Percentiles rank a stretch among this genome's conserved stretches.
phyloP scores from a whole-genome alignment of 2,113 vertebrate species.

The Microcebus lehilahytsara region DNA sequence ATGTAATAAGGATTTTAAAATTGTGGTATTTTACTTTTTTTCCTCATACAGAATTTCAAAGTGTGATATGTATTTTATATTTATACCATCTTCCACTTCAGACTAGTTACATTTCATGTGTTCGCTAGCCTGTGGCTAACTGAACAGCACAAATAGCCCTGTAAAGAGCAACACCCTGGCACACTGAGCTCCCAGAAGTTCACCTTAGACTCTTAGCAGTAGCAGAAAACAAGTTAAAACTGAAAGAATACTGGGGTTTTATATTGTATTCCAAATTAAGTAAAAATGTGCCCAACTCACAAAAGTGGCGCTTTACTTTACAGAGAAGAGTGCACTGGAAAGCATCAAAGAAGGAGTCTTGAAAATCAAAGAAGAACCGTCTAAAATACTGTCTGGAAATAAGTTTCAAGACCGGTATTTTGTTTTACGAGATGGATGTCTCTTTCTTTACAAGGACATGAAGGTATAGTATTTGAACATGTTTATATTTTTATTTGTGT shows the following conservation, averaged over 20 bases:
- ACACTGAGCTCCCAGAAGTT: background rate
- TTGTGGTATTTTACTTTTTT: background rate
- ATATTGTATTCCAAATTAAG: constrained; percentile 10
- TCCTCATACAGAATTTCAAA: background rate
- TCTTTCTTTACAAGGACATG: constrained; percentile 93
- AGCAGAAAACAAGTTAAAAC: background rate
- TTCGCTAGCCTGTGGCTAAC: background rate
- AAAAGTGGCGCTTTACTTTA: constrained; percentile 31
- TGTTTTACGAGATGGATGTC: constrained; percentile 87
- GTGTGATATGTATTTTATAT: background rate
- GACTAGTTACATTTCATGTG: background rate
- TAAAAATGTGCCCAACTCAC: background rate
- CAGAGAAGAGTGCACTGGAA: constrained; percentile 80
- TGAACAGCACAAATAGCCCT: background rate
- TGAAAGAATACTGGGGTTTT: constrained; percentile 7
- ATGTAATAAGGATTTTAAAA: background rate
- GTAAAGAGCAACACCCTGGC: background rate
- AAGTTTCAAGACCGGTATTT: constrained; percentile 96
- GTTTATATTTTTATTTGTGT: background rate
- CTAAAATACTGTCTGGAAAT: constrained; percentile 93
- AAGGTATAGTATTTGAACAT: constrained; percentile 86
- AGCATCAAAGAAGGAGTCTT: constrained; percentile 86
- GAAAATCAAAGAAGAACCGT: constrained; percentile 93
- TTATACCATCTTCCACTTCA: background rate
- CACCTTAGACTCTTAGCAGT: background rate